Evolutionary conservation across 2,797 vertebrate species (phyloP).

Genomic region (Okamejei kenojei): DNA sequence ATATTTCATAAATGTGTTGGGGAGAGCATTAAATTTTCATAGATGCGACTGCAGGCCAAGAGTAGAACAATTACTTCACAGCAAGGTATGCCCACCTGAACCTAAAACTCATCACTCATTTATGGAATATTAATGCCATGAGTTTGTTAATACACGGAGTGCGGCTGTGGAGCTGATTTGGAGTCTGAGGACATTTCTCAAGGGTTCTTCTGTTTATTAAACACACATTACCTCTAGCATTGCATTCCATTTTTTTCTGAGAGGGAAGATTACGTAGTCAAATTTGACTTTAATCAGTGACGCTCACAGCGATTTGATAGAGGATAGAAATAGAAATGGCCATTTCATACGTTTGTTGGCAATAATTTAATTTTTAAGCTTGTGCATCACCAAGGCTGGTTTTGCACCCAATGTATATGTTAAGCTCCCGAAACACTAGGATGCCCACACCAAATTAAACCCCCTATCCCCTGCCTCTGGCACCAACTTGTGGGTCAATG

Average conservation of each 20-base stretch:
- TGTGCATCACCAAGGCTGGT: not conserved
- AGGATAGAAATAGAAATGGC: not conserved
- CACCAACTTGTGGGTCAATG: not conserved
- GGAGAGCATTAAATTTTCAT: conserved; percentile 71
- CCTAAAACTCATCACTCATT: conserved; percentile 61
- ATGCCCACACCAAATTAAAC: conserved; percentile 5
- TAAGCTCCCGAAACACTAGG: not conserved
- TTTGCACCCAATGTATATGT: not conserved
- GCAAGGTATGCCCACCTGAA: conserved; percentile 62
- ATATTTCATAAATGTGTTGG: conserved; percentile 64
- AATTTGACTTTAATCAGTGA: conserved; percentile 33
- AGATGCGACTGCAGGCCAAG: conserved; percentile 59
- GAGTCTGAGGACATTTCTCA: conserved; percentile 23
- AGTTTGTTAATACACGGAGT: conserved; percentile 38
- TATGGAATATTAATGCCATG: conserved; percentile 46
- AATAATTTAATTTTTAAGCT: not conserved
- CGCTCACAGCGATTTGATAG: no score
- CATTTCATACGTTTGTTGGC: conserved; percentile 16
- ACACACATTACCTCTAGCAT: conserved; percentile 18
- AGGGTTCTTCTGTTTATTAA: conserved; percentile 35
- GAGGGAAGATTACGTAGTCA: conserved; percentile 13
- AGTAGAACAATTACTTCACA: conserved; percentile 61
- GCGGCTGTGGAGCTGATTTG: conserved; percentile 18
- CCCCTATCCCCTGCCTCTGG: no score
- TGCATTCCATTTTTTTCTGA: not conserved